These are phyloP conservation scores for Caranx ignobilis DNA, from an alignment of 2,113 vertebrate species.

Conservation along the genomic window DNA sequence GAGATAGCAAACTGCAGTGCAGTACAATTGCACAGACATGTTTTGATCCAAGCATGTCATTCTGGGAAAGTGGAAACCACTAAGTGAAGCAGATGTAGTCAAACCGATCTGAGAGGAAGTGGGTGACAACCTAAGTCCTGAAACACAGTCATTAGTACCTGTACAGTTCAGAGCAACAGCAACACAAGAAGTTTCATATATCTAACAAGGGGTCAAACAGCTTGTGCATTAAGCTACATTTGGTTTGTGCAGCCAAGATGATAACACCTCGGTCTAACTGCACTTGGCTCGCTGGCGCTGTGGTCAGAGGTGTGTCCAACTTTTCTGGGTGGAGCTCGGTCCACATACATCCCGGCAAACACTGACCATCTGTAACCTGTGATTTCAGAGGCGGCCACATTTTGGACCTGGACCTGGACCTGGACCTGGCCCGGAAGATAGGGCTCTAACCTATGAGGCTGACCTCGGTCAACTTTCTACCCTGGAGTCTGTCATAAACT, in stretches of 20 bases:
- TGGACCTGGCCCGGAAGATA: conserved; percentile 46
- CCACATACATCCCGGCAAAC: conserved; percentile 43
- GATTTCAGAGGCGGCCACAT: conserved; percentile 67
- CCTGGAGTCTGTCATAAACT: conserved; percentile 10
- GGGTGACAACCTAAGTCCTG: neutral
- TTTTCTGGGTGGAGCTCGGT: conserved; percentile 38
- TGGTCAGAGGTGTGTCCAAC: conserved; percentile 59
- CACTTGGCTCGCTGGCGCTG: conserved; percentile 21
- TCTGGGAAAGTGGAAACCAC: no score
- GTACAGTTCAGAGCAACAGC: neutral
- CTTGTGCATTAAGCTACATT: conserved; percentile 15
- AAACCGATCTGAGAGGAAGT: neutral
- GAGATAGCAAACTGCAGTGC: no score
- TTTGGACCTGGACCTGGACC: conserved; percentile 54
- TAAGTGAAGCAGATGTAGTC: no score
- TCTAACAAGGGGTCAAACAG: neutral
- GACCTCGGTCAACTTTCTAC: conserved; percentile 53
- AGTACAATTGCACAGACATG: no score
- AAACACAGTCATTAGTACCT: neutral
- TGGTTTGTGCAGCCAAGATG: conserved; percentile 20
- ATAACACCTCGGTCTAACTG: neutral
- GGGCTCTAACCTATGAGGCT: conserved; percentile 44
- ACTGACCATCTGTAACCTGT: conserved; percentile 67
- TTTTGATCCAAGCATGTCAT: no score
- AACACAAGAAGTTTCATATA: neutral